Percentiles rank a stretch among this genome's conserved stretches.
phyloP scores from a whole-genome alignment of 2,888 invertebrate genomes.

The Chouioia cunea region DNA sequence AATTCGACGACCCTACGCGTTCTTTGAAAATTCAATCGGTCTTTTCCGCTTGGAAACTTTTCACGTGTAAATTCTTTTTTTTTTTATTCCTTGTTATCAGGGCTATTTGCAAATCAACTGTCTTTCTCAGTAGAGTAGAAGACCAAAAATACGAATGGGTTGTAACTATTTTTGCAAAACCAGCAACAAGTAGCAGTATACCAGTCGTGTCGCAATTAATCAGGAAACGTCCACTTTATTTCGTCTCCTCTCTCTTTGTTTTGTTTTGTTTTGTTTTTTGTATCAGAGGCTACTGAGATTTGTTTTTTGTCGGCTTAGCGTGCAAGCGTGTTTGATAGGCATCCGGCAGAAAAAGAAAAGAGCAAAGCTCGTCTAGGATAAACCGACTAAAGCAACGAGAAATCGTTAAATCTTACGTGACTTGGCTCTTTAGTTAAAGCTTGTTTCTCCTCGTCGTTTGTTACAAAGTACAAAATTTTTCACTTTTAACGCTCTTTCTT shows the following conservation, averaged over 20 bases:
- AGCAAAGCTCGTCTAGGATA: constrained; percentile 1
- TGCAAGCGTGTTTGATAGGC: constrained; percentile 17
- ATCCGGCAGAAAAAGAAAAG: constrained; percentile 1
- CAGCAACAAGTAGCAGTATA: neutral
- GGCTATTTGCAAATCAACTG: neutral
- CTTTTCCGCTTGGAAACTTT: no score
- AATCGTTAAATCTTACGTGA: constrained; percentile 17
- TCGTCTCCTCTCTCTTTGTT: neutral
- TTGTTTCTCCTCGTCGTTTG: no score
- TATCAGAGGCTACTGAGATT: neutral
- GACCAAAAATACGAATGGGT: no score
- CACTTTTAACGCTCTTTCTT: no score
- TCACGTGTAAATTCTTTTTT: no score
- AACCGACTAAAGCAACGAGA: constrained; percentile 18
- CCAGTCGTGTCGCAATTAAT: constrained; percentile 28
- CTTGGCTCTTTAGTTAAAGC: neutral
- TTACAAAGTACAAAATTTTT: no score
- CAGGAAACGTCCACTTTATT: constrained; percentile 41
- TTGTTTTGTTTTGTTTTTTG: neutral
- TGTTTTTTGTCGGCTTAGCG: neutral
- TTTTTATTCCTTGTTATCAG: neutral
- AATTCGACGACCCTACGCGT: constrained; percentile 11
- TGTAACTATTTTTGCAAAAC: no score
- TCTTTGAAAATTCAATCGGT: constrained; percentile 17
- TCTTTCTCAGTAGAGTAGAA: no score